Base-by-base conservation (phyloP, 2,797 vertebrate genomes). In the Cetoscarus ocellatus region DNA sequence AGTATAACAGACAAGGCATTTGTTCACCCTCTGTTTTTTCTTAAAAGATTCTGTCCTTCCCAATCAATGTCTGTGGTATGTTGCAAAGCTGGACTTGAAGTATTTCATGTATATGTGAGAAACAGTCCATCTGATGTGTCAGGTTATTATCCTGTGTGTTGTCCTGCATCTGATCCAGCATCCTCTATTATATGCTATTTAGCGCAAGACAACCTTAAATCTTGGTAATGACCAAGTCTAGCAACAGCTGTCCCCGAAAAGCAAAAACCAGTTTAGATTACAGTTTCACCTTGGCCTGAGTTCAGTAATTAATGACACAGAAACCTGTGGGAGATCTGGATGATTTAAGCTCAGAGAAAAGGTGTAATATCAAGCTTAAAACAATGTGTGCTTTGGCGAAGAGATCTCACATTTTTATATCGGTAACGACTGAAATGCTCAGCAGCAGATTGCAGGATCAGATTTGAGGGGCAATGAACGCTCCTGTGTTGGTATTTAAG, bases 341-440 rank as follows among this genome's bases (percentile, higher is more conserved):
- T 43, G 42, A 42, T 64, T 70, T 36, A 18, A 58, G 45, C 57
- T 81, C 27, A 27, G 47, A 52, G 48, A 9, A 55, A 57, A 76
- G 67, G 42, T 67, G 3, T 36, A 13, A 18, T 49, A 36, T 73
- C 57, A 60, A 11, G 78, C 60, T 80, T 80, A 81, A 55, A 45
- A 1, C 35, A 5, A 14, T 6, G 27, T 42, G 18, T 2, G 34
- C 61, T 52, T 49, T 53, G 40, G 13, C 47, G 52, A 52, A 52
- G 36, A 61, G 55, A 63, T 39, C 35, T 5, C 5, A 1, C 45
- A 6, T 44, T 71, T 67, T 63, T 49, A 38, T 48, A 10, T 7
- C 8, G 2, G 1, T 7, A 14, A 50, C 47, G 48, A 45, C 34
- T n/a, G 5, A 52, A 42, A 55, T 6, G 52, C 10, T 7, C n/a